phyloP scores from a whole-genome alignment of 1,140 invertebrate species.

The Diachasma alloeum region DNA sequence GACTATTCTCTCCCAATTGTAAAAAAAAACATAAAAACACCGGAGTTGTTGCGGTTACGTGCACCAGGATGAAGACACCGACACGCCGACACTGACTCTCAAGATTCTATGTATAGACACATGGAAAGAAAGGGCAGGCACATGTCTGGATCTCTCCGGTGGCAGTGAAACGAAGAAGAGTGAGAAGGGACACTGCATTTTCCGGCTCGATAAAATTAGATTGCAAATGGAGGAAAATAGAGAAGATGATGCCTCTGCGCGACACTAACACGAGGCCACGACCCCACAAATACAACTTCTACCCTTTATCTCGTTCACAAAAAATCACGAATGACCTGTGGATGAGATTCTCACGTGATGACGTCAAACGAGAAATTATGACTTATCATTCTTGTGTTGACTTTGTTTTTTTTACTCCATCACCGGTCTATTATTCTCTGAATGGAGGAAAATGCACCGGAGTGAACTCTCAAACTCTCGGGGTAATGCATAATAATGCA shows the following conservation, averaged over 20 bases:
- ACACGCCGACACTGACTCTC: not conserved
- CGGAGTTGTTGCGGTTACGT: not conserved
- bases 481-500: slow-evolving; percentile 30
- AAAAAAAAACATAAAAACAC: not conserved
- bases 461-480: slow-evolving; percentile 13
- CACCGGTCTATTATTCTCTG: not conserved
- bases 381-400: not conserved
- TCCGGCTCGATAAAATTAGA: slow-evolving; percentile 45
- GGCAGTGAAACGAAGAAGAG: slow-evolving; percentile 10
- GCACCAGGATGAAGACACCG: not conserved
- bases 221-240: slow-evolving; percentile 49
- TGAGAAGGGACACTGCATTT: not conserved
- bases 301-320: not conserved
- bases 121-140: slow-evolving; percentile 18
- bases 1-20: not conserved
- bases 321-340: not conserved
- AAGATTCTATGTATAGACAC: slow-evolving; percentile 29
- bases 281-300: not conserved
- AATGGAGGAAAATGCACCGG: not conserved
- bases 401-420: not conserved
- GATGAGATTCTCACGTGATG: not conserved
- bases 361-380: not conserved
- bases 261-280: not conserved
- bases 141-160: slow-evolving; percentile 26
- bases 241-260: not conserved